Evolutionary conservation across 1,140 invertebrate genomes (phyloP).

Genomic region (Eulimnadia texana): DNA sequence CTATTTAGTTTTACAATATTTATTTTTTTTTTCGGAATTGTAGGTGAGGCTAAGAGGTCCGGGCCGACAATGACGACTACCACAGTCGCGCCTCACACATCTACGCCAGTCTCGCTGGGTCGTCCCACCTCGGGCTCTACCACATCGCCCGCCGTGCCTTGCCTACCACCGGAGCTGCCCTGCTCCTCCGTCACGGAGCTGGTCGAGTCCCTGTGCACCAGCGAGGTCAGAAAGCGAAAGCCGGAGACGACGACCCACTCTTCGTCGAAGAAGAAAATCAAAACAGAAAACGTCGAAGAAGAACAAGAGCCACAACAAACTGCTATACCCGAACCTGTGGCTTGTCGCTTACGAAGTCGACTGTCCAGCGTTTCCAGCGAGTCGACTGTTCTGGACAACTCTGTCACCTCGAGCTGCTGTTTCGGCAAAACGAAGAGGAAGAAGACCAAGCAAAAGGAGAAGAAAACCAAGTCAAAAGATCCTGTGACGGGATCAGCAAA

Average conservation of each 20-base stretch:
- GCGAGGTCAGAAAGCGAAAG: neutral
- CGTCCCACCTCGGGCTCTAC: neutral
- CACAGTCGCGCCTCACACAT: constrained; percentile 8
- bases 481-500: neutral
- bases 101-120: neutral
- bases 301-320: neutral
- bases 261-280: too few relatives aligned
- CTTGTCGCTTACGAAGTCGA: constrained; percentile 1
- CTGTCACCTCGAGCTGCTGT: neutral
- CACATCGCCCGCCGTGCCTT: neutral
- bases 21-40: neutral
- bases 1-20: too few relatives aligned
- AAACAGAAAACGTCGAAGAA: too few relatives aligned
- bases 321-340: neutral
- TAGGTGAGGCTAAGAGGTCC: constrained; percentile 41
- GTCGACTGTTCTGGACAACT: neutral
- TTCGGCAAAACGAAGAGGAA: neutral
- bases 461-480: neutral
- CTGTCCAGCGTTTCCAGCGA: constrained; percentile 35
- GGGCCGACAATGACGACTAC: constrained; percentile 37
- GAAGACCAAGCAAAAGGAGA: neutral
- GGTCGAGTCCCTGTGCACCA: neutral
- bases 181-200: neutral
- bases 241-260: too few relatives aligned
- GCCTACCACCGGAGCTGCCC: neutral